Evolutionary conservation across 2,113 vertebrate genomes (phyloP), one percentile per base, ranked within the genome.

Genomic region (Pantherophis guttatus): DNA sequence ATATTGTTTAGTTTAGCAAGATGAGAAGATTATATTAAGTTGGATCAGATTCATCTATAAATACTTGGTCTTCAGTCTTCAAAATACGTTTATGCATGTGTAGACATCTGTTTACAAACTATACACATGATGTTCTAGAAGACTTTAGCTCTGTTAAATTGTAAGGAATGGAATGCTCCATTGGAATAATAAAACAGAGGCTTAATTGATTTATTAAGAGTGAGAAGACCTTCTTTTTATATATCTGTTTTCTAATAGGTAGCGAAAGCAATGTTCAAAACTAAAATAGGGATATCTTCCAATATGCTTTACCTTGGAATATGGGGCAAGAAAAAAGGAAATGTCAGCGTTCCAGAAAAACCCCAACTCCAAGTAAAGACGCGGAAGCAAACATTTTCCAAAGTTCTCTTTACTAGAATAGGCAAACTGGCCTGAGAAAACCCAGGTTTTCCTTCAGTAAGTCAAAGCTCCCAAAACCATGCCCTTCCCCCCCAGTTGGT

Each of bases 1-100:
- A 86, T 87, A 86, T 29, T 29, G 50, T 88, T 70, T 57, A 58
- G 48, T 93, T 89, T 87, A 94, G 53, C 13, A 17, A 81, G 52
- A 87, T n/a, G 9, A 70, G 88, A 86, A 23, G 75, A 92, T 89
- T 81, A 89, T 94, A 54, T 91, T n/a, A 65, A 92, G 54, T 95
- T 87, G 95, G 88, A 91, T 11, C 90, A 95, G 95, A 93, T 11
- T 26, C 33, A 86, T 93, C 33, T 95, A 91, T 58, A 96, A 93
- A 87, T 0, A 0, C 93, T 89, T 94, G 87, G 89, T 92, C 19
- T 93, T 13, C 91, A 53, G 70, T 92, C 90, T 95, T 94, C 48
- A 94, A 48, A 94, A 50, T 91, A 93, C 53, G 70, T 96, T 87
- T 92, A 89, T 86, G 90, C 59, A 91, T 86, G 3, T 92, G 29